Conservation (phyloP, 2,113 vertebrate genomes). For the Ahaetulla prasina region DNA sequence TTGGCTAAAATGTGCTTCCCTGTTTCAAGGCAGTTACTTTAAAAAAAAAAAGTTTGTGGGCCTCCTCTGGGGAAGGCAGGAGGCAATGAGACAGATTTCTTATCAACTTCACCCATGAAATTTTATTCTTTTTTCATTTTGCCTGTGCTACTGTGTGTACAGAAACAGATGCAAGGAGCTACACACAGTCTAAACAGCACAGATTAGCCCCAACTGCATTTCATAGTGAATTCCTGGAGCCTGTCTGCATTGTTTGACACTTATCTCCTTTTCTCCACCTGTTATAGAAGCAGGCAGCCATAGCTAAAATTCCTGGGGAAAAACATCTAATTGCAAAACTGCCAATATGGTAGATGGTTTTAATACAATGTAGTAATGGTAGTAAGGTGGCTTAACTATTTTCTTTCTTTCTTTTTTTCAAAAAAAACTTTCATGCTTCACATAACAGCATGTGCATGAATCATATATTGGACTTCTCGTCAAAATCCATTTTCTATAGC, state of each 20-base stretch:
- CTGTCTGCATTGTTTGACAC: background rate
- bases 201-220: background rate
- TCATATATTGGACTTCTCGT: background rate
- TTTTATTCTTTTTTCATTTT: background rate
- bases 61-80: background rate
- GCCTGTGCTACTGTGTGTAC: background rate
- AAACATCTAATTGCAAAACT: background rate
- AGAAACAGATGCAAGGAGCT: background rate
- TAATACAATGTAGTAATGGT: background rate
- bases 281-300: background rate
- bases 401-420: background rate
- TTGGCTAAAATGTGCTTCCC: background rate
- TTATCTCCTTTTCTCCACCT: background rate
- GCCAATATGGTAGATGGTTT: background rate
- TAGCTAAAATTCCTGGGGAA: background rate
- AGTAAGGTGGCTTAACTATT: background rate
- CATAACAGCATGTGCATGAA: background rate
- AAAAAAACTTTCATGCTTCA: background rate
- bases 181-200: background rate
- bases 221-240: background rate
- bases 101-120: background rate
- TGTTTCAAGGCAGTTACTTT: background rate
- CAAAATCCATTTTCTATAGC: background rate
- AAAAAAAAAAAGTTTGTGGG: background rate
- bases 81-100: background rate